phyloP scores from a whole-genome alignment of 2,797 vertebrate species.

The Sitta carolinensis region DNA sequence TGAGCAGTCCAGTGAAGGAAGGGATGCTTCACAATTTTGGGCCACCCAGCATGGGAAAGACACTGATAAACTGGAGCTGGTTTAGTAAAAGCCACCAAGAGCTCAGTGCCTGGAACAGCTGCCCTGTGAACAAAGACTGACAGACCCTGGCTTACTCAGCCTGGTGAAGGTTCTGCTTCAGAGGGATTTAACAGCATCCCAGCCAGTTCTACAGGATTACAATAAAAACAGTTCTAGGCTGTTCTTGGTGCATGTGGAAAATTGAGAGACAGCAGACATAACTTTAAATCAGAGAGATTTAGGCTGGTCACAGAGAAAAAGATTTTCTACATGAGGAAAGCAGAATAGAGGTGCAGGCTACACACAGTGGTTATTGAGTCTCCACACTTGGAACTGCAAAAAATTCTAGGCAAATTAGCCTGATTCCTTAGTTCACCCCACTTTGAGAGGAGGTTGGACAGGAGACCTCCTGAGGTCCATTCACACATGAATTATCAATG shows the following conservation, averaged over 20 bases:
- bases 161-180: rapidly evolving
- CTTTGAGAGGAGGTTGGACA: neutral
- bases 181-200: neutral
- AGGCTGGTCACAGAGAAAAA: neutral
- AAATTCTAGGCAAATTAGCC: neutral
- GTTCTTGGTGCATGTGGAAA: neutral
- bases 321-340: neutral
- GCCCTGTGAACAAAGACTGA: too few species aligned
- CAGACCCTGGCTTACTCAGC: neutral
- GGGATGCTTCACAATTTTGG: neutral
- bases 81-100: neutral
- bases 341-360: neutral
- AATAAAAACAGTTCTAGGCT: neutral
- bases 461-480: neutral
- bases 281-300: neutral
- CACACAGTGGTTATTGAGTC: neutral
- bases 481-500: neutral
- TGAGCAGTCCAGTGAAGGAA: rapidly evolving
- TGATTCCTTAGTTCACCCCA: neutral
- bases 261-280: neutral
- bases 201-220: neutral
- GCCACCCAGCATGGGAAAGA: neutral
- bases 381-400: neutral
- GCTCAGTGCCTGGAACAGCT: neutral
- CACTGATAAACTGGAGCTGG: neutral